phyloP scores from a whole-genome alignment of 92 coral and sea anemone genomes.

The Epizoanthus ramosus region DNA sequence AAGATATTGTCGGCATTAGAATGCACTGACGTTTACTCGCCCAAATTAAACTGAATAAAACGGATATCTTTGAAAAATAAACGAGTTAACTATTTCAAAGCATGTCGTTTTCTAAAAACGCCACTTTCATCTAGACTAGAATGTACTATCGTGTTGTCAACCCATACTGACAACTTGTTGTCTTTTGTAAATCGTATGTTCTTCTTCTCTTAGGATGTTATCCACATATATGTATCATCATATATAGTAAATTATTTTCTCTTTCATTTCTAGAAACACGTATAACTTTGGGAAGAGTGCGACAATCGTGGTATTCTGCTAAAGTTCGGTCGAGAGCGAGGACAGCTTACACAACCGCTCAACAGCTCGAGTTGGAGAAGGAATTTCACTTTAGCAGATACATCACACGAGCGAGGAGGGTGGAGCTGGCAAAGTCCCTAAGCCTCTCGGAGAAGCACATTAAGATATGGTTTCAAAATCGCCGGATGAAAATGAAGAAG shows the following conservation, averaged over 20 bases:
- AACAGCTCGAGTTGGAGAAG: slow-evolving; percentile 83
- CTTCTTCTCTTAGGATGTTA: neutral
- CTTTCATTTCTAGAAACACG: slow-evolving; percentile 18
- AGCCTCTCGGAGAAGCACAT: slow-evolving; percentile 88
- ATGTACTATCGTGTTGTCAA: too few relatives aligned
- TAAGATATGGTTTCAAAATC: slow-evolving; percentile 87
- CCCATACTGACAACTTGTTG: too few relatives aligned
- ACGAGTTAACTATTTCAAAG: too few relatives aligned
- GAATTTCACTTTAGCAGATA: slow-evolving; percentile 83
- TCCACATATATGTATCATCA: neutral
- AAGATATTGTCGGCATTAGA: too few relatives aligned
- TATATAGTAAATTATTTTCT: neutral
- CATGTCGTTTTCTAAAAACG: too few relatives aligned
- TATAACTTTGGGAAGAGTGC: slow-evolving; percentile 49
- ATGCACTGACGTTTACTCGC: too few relatives aligned
- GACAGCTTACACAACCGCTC: slow-evolving; percentile 83
- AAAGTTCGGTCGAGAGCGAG: slow-evolving; percentile 80
- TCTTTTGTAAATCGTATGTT: neutral
- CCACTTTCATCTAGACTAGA: too few relatives aligned
- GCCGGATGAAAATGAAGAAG: slow-evolving; percentile 87
- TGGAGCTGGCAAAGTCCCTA: slow-evolving; percentile 74
- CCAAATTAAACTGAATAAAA: too few relatives aligned
- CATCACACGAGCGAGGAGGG: slow-evolving; percentile 76
- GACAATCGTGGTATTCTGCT: slow-evolving; percentile 83
- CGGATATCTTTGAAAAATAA: too few relatives aligned